Base-by-base conservation (phyloP, 2,797 vertebrate species). In the Nothura maculosa region DNA sequence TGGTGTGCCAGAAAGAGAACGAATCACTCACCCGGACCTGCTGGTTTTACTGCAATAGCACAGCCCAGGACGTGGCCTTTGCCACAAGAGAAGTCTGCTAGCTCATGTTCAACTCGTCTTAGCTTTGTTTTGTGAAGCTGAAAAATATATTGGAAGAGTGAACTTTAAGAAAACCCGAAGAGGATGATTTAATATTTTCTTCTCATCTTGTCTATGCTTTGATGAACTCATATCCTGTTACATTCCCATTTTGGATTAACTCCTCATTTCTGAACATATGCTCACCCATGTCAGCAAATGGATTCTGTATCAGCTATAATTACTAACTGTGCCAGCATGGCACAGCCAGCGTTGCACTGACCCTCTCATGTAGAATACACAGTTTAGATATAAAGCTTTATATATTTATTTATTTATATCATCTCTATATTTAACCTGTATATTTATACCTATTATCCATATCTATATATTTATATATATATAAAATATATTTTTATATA, bases 321-420 rank as follows among this genome's bases (percentile, higher is more conserved):
- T 40, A 8, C 73, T 55, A n/a, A n/a, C 0, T 0, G 40, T n/a
- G 40, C 58, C 86, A 68, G 45, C 63, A 40, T 0, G 0, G 55
- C 58, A 75, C 58, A 75, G 40, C 12, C 9, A 45, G n/a, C 57
- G 18, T 2, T 22, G 58, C 66, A 61, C 8, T 54, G n/a, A 57
- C 40, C 48, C 19, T 1, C 47, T 75, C 45, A 0, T 2, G 11
- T 34, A 32, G 69, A 81, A 38, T 12, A 22, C 7, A 12, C 27
- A 74, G 52, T 45, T 93, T 45, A 52, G 20, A 43, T 38, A 38
- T 38, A 38, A 38, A 38, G 38, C 38, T 38, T 38, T 38, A 38
- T 38, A 38, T 38, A 38, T 38, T 8, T 38, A 11, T 38, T 9
- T 38, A 38, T 38, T 9, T 38, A 38, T 38, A 38, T 38, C n/a